Evolutionary conservation across 2,113 vertebrate genomes (phyloP).

Genomic region (Balaeniceps rex): DNA sequence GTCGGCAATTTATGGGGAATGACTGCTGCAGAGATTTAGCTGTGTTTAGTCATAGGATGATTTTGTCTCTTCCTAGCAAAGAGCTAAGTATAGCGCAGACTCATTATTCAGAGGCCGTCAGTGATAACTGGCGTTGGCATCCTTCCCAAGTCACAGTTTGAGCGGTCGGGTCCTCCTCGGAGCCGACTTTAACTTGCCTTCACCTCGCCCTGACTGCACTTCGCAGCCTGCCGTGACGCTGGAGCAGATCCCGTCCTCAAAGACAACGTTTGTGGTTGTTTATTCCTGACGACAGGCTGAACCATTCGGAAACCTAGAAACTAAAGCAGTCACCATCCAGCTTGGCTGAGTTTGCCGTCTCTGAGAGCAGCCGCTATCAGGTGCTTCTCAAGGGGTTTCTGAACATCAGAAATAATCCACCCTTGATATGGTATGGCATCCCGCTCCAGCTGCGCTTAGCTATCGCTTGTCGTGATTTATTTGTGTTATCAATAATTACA

Average conservation of each 20-base stretch:
- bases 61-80: slow-evolving; percentile 45
- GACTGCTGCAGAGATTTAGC: background rate
- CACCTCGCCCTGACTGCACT: background rate
- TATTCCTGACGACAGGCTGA: background rate
- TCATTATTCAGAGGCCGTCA: background rate
- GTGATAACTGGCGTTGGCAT: slow-evolving; percentile 7
- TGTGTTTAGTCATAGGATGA: slow-evolving; percentile 21
- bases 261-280: rapidly evolving
- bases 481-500: no score
- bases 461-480: rapidly evolving
- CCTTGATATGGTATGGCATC: rapidly evolving
- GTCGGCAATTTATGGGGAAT: background rate
- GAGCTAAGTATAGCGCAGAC: slow-evolving; percentile 18
- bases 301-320: rapidly evolving
- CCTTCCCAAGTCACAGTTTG: background rate
- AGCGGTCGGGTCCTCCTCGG: background rate
- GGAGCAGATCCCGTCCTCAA: background rate
- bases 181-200: background rate
- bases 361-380: background rate
- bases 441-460: rapidly evolving
- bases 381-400: background rate
- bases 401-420: background rate
- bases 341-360: rapidly evolving
- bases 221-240: rapidly evolving
- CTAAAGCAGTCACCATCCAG: rapidly evolving